These are phyloP conservation scores for Digitonthophagus gazella DNA, from an alignment of 2,888 invertebrate species.

Conservation along the genomic window DNA sequence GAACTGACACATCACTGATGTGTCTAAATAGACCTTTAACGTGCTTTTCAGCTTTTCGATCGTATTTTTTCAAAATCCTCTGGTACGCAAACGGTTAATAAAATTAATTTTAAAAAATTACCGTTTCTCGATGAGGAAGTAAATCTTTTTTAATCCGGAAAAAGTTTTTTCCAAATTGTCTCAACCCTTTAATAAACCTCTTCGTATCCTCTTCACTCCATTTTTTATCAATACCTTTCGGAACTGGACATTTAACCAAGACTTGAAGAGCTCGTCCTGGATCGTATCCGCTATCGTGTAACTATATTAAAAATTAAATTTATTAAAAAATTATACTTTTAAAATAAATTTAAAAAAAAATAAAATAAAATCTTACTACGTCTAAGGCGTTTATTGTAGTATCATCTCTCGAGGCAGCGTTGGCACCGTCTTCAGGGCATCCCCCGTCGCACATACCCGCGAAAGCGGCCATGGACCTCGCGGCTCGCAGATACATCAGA, in stretches of 20 bases:
- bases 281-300: constrained; percentile 96
- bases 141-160: constrained; percentile 96
- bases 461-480: constrained; percentile 97
- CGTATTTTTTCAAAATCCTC: too few species aligned
- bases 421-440: constrained; percentile 94
- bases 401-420: constrained; percentile 94
- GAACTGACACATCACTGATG: too few species aligned
- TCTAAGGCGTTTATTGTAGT: constrained; percentile 97
- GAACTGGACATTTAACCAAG: constrained; percentile 94
- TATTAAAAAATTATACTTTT: neutral
- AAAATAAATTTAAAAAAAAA: neutral
- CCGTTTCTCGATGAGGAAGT: constrained; percentile 94
- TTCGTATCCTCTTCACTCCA: constrained; percentile 99
- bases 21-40: too few species aligned
- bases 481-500: constrained; percentile 95
- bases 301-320: constrained; percentile 52
- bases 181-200: constrained; percentile 95
- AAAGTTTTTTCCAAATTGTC: constrained; percentile 99
- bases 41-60: too few species aligned
- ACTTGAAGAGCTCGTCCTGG: constrained; percentile 95
- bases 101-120: constrained; percentile 44
- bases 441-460: constrained; percentile 98
- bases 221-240: constrained; percentile 95
- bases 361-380: constrained; percentile 58
- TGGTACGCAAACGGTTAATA: neutral